These are phyloP conservation scores for Drosophila subobscura DNA, from an alignment of 1,140 invertebrate species.

Conservation along the genomic window DNA sequence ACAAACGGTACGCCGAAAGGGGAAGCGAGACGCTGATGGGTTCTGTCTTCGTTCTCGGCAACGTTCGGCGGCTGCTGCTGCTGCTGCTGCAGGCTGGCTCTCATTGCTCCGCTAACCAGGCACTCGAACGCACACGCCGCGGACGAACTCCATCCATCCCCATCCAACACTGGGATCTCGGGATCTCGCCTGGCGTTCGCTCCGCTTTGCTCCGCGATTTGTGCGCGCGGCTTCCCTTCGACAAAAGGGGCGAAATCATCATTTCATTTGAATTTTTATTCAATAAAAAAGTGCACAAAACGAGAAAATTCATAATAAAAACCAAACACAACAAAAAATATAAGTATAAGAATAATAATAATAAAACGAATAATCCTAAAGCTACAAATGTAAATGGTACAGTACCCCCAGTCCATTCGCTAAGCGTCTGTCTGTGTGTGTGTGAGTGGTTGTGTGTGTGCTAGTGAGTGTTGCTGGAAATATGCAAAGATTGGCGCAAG, in stretches of 20 bases:
- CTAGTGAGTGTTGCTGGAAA: constrained; percentile 52
- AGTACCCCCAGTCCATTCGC: neutral
- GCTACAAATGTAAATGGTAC: constrained; percentile 53
- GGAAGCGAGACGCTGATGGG: too few species aligned
- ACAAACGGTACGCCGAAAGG: neutral
- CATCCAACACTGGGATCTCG: constrained; percentile 13
- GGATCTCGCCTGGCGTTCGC: constrained; percentile 11
- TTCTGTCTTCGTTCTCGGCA: constrained; percentile 22
- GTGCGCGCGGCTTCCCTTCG: constrained; percentile 26
- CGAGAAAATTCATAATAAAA: constrained; percentile 21
- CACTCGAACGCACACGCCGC: constrained; percentile 70
- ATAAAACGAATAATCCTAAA: constrained; percentile 32
- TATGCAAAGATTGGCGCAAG: constrained; percentile 59
- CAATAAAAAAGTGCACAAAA: constrained; percentile 78
- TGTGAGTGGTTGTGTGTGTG: constrained; percentile 18
- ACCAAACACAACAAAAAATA: neutral
- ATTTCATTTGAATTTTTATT: constrained; percentile 75
- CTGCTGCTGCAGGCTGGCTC: constrained; percentile 36
- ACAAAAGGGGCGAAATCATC: constrained; percentile 25
- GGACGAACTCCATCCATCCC: constrained; percentile 32
- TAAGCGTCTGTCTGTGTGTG: neutral
- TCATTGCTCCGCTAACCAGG: constrained; percentile 73
- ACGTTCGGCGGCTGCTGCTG: constrained; percentile 24
- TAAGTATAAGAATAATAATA: constrained; percentile 29
- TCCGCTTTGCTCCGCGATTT: neutral